These are phyloP conservation scores for Camponotus pennsylvanicus DNA, from an alignment of 1,140 invertebrate species.

Conservation along the genomic window DNA sequence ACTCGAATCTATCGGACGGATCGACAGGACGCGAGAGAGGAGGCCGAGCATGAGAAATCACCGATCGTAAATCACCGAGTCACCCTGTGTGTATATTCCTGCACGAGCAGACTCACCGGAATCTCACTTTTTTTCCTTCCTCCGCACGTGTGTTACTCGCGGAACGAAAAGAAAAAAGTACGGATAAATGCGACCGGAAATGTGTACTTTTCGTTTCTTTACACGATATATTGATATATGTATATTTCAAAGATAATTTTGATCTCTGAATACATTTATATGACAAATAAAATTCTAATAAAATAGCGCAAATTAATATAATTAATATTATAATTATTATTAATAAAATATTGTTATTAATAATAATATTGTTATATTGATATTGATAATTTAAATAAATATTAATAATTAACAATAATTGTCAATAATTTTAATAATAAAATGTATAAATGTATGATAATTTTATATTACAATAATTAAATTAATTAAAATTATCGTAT, in stretches of 20 bases:
- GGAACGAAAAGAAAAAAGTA: conserved; percentile 20
- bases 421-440: background rate
- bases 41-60: conserved; percentile 64
- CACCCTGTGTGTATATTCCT: conserved; percentile 64
- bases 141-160: conserved; percentile 35
- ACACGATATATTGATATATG: background rate
- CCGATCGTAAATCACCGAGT: conserved; percentile 72
- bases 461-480: conserved; percentile 6
- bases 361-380: too few species aligned
- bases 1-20: conserved; percentile 68
- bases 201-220: conserved; percentile 1
- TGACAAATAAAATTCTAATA: background rate
- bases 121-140: conserved; percentile 22
- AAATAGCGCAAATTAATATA: too few species aligned
- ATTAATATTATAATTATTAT: background rate
- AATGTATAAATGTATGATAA: background rate
- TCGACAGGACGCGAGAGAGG: conserved; percentile 65
- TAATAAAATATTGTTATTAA: too few species aligned
- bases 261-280: background rate
- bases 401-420: background rate
- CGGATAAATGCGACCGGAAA: conserved; percentile 11
- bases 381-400: background rate
- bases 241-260: conserved; percentile 25
- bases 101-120: conserved; percentile 48
- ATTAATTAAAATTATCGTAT: background rate